Percentiles rank a stretch among this genome's conserved stretches.
Evolutionary conservation across 1,140 invertebrate genomes (phyloP).

Genomic region (Ostrea denselamellosa): DNA sequence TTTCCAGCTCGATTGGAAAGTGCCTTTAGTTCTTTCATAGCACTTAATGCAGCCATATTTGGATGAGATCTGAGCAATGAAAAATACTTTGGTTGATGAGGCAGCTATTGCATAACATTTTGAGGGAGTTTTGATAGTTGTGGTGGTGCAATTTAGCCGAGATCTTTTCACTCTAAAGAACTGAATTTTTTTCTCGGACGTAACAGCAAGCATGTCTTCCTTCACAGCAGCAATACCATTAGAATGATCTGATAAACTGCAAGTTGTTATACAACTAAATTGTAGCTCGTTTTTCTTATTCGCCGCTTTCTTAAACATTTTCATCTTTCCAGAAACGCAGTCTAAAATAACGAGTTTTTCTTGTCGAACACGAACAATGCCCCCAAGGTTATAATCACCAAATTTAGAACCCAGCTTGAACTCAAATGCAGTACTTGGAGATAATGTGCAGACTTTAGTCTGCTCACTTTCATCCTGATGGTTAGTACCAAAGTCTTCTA

Average conservation of each 20-base stretch:
- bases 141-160: background rate
- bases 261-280: slow-evolving; percentile 14
- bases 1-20: background rate
- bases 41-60: background rate
- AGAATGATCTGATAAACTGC: background rate
- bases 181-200: slow-evolving; percentile 5
- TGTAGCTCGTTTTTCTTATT: slow-evolving; percentile 17
- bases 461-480: background rate
- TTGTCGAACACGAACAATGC: slow-evolving; percentile 10
- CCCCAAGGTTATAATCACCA: slow-evolving; percentile 1
- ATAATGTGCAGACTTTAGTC: background rate
- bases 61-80: background rate
- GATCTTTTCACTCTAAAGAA: slow-evolving; percentile 9
- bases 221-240: background rate
- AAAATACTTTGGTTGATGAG: background rate
- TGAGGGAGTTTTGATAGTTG: background rate
- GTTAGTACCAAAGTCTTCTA: background rate
- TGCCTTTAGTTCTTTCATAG: slow-evolving; percentile 4
- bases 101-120: background rate
- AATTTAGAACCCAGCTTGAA: slow-evolving; percentile 1
- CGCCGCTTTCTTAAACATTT: background rate
- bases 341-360: slow-evolving; percentile 1
- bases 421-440: background rate
- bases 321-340: background rate
- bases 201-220: slow-evolving; percentile 6